Percentiles rank a stretch among this genome's conserved stretches.
Evolutionary conservation across 2,888 invertebrate species (phyloP).

Genomic region (Ceramica pisi): DNA sequence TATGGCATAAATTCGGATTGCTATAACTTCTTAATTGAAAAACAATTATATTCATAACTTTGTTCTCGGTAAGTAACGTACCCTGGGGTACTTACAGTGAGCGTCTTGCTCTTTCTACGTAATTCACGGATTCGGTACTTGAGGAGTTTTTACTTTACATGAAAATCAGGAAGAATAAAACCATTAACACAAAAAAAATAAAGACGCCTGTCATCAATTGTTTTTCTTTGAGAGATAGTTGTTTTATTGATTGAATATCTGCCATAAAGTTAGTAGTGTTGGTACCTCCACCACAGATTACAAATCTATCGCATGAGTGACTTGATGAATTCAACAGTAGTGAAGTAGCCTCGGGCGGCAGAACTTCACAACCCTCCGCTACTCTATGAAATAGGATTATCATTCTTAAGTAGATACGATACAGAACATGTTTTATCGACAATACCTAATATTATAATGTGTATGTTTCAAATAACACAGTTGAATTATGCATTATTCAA

Average conservation of each 20-base stretch:
- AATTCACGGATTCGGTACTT: background rate
- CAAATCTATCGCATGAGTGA: conserved; percentile 71
- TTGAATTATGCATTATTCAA: conserved; percentile 50
- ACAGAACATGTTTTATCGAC: conserved; percentile 53
- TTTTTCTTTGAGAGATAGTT: background rate
- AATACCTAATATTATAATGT: conserved; percentile 42
- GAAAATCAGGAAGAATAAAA: too few species aligned
- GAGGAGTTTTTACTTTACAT: background rate
- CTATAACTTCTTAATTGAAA: conserved; percentile 64
- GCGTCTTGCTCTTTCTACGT: too few species aligned
- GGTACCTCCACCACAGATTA: conserved; percentile 58
- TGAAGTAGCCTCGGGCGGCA: conserved; percentile 71
- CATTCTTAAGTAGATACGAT: conserved; percentile 63
- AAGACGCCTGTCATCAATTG: background rate
- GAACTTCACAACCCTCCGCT: conserved; percentile 70
- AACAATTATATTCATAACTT: conserved; percentile 47
- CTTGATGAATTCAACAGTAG: conserved; percentile 76
- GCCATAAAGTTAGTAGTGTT: conserved; percentile 35
- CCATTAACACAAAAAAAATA: too few species aligned
- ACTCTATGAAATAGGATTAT: conserved; percentile 76
- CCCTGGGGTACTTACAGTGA: too few species aligned
- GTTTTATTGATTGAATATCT: conserved; percentile 1
- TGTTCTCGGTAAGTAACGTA: background rate
- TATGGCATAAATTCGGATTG: conserved; percentile 66
- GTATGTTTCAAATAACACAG: conserved; percentile 39